phyloP scores from a whole-genome alignment of 1,140 invertebrate genomes.

The Archivesica marissinica region DNA sequence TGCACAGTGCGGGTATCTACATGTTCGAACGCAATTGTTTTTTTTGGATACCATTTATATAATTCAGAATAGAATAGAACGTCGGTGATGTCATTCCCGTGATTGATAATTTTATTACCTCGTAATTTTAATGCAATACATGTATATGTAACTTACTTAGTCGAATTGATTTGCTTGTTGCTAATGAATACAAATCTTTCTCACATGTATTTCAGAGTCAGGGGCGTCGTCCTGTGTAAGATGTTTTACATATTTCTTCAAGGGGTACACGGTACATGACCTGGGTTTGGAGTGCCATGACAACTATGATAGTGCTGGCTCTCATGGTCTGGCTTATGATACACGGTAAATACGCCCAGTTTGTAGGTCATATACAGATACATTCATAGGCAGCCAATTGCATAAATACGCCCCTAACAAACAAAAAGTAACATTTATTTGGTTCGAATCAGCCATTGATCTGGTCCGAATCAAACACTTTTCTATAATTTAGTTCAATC shows the following conservation, averaged over 20 bases:
- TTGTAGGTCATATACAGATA: background rate
- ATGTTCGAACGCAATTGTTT: no score
- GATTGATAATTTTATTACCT: background rate
- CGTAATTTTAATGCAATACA: background rate
- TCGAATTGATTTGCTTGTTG: background rate
- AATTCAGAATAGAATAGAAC: no score
- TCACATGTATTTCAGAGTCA: background rate
- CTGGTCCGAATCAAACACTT: no score
- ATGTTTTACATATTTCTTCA: slow-evolving; percentile 42
- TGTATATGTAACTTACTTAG: background rate
- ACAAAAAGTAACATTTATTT: no score
- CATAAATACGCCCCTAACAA: no score
- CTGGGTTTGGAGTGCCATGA: background rate
- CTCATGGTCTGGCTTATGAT: slow-evolving; percentile 19
- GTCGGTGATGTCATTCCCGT: no score
- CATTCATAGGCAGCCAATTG: no score
- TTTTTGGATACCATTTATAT: no score
- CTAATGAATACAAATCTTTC: background rate
- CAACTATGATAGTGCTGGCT: slow-evolving; percentile 19
- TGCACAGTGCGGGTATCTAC: no score
- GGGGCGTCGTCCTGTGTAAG: background rate
- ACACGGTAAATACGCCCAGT: slow-evolving; percentile 1
- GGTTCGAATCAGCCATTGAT: no score
- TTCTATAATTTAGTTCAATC: no score
- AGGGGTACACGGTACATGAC: background rate